These are phyloP conservation scores for Caenorhabditis sinica DNA, from an alignment of 2,888 invertebrate genomes.

Conservation along the genomic window DNA sequence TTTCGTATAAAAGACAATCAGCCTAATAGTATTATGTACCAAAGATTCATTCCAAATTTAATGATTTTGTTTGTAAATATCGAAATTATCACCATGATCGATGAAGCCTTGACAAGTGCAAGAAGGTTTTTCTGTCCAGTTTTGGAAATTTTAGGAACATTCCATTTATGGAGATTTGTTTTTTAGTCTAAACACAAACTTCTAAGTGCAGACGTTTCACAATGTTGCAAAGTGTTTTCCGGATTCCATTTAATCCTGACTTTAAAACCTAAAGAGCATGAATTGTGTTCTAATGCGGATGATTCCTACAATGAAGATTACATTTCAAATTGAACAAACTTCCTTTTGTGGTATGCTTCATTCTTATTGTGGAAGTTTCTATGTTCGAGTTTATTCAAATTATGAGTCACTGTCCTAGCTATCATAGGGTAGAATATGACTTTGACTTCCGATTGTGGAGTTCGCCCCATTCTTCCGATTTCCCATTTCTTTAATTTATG, in stretches of 20 bases:
- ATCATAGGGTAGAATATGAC: neutral
- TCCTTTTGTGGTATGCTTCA: neutral
- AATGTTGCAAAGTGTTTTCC: conserved; percentile 23
- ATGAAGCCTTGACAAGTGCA: neutral
- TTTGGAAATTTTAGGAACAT: neutral
- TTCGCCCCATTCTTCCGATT: too few relatives aligned
- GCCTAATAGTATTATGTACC: neutral
- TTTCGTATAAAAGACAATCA: neutral
- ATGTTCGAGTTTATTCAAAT: neutral
- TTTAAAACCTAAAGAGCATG: conserved; percentile 3
- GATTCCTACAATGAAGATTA: neutral
- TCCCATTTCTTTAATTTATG: too few relatives aligned
- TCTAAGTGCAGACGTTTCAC: neutral
- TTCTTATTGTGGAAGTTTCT: neutral
- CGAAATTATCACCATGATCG: neutral
- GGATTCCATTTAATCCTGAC: conserved; percentile 27
- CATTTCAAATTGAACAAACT: neutral
- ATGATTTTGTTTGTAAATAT: neutral
- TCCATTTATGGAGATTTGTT: neutral
- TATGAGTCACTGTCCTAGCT: neutral
- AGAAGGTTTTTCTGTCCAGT: too few relatives aligned
- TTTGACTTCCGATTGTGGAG: too few relatives aligned
- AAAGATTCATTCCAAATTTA: too few relatives aligned
- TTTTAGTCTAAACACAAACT: neutral
- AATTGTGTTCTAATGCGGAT: conserved; percentile 12